Base-by-base conservation (phyloP, 2,113 vertebrate species). In the Coturnix japonica region DNA sequence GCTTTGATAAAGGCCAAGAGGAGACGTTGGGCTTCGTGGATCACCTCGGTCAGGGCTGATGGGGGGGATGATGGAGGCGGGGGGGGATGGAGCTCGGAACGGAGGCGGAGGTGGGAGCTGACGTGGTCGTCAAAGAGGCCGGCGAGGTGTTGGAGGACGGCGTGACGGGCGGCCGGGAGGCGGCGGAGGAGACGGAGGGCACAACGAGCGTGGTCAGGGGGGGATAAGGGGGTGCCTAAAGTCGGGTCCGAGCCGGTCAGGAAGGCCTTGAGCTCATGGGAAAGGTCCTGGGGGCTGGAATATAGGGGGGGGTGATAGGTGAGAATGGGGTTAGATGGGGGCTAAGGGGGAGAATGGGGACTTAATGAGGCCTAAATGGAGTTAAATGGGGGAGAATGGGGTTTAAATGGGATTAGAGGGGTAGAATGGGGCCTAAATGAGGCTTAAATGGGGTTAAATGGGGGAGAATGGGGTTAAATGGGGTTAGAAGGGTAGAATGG, bases 251-350 rank as follows among this genome's bases (percentile, higher is more conserved):
- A 81, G 0, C 99, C 99, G 1, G 98, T 99, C 80, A 99, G 98
- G 89, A 99, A 99, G 12, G 98, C 98, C 92, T 99, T 99, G 81
- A 99, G 98, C 96, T 99, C 98, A 95, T 98, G 98, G 13, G 98
- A 98, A n/a, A n/a, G n/a, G n/a, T n/a, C 98, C 97, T 99, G 98
- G 22, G 98, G 94, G 73, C 98, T 49, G 47, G 19, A 49, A 18
- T 18, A 17, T n/a, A 17, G 44, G 44, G 44, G 44, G 44, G n/a
- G n/a, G n/a, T n/a, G n/a, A 18, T n/a, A n/a, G n/a, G n/a, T n/a
- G n/a, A n/a, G 47, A 12, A 49, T 21, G 47, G 47, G 22, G 22
- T 23, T 49, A 49, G 16, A 17, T 44, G 17, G 44, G 44, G 44
- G n/a, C n/a, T n/a, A n/a, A n/a, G n/a, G 16, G 44, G 44, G 16